Percentiles rank a stretch among this genome's conserved stretches.
Conservation (phyloP, 1,140 invertebrate genomes). For the Lepeophtheirus salmonis region DNA sequence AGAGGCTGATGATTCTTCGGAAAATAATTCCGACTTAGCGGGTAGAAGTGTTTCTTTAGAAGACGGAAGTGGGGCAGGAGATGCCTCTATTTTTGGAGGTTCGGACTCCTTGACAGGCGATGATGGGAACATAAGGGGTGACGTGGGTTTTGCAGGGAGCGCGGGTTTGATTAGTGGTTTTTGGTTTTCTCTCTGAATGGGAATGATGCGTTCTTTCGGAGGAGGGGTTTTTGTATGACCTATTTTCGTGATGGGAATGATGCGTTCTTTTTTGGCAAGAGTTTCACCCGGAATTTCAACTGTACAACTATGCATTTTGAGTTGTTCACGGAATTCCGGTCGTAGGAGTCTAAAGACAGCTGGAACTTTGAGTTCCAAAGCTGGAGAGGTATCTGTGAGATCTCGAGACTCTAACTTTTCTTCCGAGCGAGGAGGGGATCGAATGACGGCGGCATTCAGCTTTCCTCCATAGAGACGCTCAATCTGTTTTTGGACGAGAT, state of each 20-base stretch:
- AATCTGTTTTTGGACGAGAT: conserved; percentile 16
- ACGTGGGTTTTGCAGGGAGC: not conserved
- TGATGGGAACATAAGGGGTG: too few species aligned
- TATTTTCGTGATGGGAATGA: not conserved
- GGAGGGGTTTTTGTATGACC: too few species aligned
- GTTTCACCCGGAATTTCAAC: conserved; percentile 5
- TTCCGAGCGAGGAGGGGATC: conserved; percentile 1
- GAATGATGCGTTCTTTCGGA: conserved; percentile 13
- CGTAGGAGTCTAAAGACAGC: conserved; percentile 51
- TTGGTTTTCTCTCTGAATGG: conserved; percentile 8
- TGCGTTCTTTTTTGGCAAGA: not conserved
- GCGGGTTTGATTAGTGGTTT: too few species aligned
- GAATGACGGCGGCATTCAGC: not conserved
- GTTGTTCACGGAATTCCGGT: conserved; percentile 60
- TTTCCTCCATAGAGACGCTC: conserved; percentile 13
- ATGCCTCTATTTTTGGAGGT: too few species aligned
- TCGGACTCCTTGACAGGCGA: too few species aligned
- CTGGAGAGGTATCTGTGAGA: not conserved
- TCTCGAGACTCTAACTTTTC: not conserved
- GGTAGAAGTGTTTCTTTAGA: too few species aligned
- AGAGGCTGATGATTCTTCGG: too few species aligned
- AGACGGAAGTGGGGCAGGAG: too few species aligned
- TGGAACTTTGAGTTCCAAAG: conserved; percentile 5
- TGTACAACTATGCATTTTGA: conserved; percentile 25
- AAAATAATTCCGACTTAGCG: too few species aligned